Conservation (phyloP, 2,888 invertebrate genomes). For the Parnassius orleans region DNA sequence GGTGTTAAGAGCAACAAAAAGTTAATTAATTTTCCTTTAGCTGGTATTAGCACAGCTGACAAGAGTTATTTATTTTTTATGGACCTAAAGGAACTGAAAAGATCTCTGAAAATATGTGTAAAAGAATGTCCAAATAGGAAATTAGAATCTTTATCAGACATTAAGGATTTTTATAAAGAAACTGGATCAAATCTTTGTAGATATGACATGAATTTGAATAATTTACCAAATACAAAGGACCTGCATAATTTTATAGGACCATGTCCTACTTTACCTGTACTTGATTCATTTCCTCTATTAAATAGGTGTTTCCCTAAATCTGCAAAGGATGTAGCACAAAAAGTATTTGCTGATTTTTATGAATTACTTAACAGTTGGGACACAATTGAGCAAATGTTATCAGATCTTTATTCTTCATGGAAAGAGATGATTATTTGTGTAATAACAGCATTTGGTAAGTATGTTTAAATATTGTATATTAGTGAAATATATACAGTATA, state of each 20-base stretch:
- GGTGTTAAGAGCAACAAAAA: conserved; percentile 90
- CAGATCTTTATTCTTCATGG: conserved; percentile 94
- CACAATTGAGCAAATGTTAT: conserved; percentile 91
- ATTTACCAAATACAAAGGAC: conserved; percentile 64
- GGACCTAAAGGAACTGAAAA: conserved; percentile 87
- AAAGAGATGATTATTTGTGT: conserved; percentile 90
- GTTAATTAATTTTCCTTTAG: conserved; percentile 86
- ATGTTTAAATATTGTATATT: conserved; percentile 15
- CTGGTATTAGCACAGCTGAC: conserved; percentile 90
- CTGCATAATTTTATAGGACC: conserved; percentile 83
- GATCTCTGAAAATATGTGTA: conserved; percentile 93
- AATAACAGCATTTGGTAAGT: conserved; percentile 89
- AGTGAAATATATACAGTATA: no score
- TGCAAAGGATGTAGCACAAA: conserved; percentile 83
- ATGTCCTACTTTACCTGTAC: conserved; percentile 90
- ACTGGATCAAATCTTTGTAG: conserved; percentile 90
- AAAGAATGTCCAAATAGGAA: conserved; percentile 89
- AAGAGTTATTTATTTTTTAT: conserved; percentile 92
- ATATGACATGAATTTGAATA: conserved; percentile 83
- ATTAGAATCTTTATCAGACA: conserved; percentile 83
- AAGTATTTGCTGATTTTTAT: conserved; percentile 87
- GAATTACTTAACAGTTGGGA: conserved; percentile 93
- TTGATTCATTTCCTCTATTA: conserved; percentile 88
- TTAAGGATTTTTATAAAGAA: conserved; percentile 86
- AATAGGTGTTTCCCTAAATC: conserved; percentile 93